Evolutionary conservation across 2,888 invertebrate genomes (phyloP), one percentile per base, ranked within the genome.

Genomic region (Prosopocoilus inquinatus): DNA sequence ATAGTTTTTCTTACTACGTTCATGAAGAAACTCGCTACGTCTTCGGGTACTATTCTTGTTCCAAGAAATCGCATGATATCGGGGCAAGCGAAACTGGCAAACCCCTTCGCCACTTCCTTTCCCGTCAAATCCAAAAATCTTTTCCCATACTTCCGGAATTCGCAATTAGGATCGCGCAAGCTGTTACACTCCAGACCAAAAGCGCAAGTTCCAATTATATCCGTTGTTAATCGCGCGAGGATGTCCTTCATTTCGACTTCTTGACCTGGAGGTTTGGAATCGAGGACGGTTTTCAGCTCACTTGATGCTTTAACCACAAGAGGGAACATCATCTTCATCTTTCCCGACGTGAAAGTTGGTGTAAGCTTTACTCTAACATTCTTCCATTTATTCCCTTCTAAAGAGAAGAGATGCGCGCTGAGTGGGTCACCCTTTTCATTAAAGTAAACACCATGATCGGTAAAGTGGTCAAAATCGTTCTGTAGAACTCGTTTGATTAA

Each of bases 351-450:
- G 32, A 63, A 64, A 1, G 55, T 57, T 2, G 62, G 59, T 3
- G 60, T 60, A 36, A 62, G 43, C 49, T 60, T 60, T 11, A 45
- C 35, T 2, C 62, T 45, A 41, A 46, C 36, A 33, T 11, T 39
- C 64, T 80, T 84, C 88, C 89, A 89, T 12, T 78, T 74, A 9
- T 79, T 72, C 0, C 82, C 83, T 35, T 76, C 76, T 36, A 81
- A 65, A 57, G 80, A 75, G 62, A 86, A 84, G 1, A 87, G 68
- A 66, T 82, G 81, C 0, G 77, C 81, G 0, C 82, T 79, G 15
- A 85, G 58, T 0, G 81, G 82, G 68, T 86, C 84, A 2, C 79
- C 77, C 3, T 79, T 71, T 44, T 83, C 83, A 49, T 84, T 82
- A 13, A 72, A 75, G 63, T 81, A 82, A 13, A 81, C 71, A 0